phyloP scores from a whole-genome alignment of 2,888 invertebrate species.

The Oxycera nigricornis region DNA sequence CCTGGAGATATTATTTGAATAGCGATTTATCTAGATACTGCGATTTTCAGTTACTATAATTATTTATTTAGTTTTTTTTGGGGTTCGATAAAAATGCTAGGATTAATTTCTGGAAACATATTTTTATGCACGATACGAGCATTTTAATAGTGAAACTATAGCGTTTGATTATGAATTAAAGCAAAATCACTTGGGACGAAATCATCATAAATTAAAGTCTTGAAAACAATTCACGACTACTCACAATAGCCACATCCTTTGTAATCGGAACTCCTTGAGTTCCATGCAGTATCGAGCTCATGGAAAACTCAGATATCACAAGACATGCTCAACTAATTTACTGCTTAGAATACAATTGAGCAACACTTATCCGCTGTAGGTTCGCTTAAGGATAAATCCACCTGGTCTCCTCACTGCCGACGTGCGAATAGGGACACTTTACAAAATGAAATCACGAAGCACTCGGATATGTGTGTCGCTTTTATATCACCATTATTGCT shows the following conservation, averaged over 20 bases:
- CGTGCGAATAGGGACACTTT: constrained; percentile 7
- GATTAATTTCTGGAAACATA: too few relatives aligned
- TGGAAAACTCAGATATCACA: not conserved
- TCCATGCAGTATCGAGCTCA: not conserved
- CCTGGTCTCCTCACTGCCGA: too few relatives aligned
- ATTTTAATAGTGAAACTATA: too few relatives aligned
- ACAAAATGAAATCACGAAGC: constrained; percentile 8
- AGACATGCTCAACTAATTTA: not conserved
- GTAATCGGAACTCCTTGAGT: constrained; percentile 69
- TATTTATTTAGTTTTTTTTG: too few relatives aligned
- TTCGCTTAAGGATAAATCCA: not conserved
- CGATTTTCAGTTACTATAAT: too few relatives aligned
- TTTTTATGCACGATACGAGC: not conserved
- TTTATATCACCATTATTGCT: constrained; percentile 24
- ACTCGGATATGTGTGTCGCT: not conserved
- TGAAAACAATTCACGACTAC: too few relatives aligned
- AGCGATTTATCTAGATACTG: not conserved
- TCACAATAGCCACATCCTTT: constrained; percentile 70
- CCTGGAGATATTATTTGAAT: constrained; percentile 59
- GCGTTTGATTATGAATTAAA: too few relatives aligned
- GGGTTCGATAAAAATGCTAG: too few relatives aligned
- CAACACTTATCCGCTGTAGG: not conserved
- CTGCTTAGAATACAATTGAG: not conserved
- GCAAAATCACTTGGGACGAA: too few relatives aligned
- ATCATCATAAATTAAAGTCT: too few relatives aligned